Evolutionary conservation across 2,113 vertebrate species (phyloP).

Genomic region (Labrus mixtus): DNA sequence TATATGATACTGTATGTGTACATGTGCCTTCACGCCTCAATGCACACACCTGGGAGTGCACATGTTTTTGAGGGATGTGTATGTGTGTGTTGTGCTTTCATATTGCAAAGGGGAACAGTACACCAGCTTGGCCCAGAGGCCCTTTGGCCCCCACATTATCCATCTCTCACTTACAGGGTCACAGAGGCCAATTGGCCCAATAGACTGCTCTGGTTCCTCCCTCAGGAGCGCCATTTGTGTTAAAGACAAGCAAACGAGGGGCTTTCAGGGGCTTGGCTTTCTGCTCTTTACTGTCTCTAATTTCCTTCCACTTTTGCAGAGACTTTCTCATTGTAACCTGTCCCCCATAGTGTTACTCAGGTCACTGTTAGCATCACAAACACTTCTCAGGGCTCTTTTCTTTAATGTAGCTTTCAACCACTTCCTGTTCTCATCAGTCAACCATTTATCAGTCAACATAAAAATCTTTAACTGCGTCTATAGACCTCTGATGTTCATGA

Average conservation of each 20-base stretch:
- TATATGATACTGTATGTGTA: constrained; percentile 25
- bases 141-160: constrained; percentile 44
- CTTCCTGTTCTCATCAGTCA: neutral
- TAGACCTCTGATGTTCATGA: neutral
- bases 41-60: constrained; percentile 17
- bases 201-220: constrained; percentile 36
- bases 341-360: constrained; percentile 21
- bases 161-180: constrained; percentile 54
- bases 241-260: constrained; percentile 1
- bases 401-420: neutral
- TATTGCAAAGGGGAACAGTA: constrained; percentile 31
- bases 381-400: neutral
- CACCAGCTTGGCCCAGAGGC: constrained; percentile 25
- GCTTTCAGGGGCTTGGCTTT: constrained; percentile 10
- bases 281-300: constrained; percentile 3
- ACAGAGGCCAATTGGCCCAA: constrained; percentile 22
- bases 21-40: constrained; percentile 2
- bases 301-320: constrained; percentile 14
- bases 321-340: constrained; percentile 1
- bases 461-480: no score
- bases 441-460: no score
- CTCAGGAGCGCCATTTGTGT: constrained; percentile 27
- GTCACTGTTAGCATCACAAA: neutral
- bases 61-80: neutral
- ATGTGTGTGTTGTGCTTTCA: constrained; percentile 19